phyloP scores from a whole-genome alignment of 2,797 vertebrate species.

The Poeciliopsis paucimaculata region DNA sequence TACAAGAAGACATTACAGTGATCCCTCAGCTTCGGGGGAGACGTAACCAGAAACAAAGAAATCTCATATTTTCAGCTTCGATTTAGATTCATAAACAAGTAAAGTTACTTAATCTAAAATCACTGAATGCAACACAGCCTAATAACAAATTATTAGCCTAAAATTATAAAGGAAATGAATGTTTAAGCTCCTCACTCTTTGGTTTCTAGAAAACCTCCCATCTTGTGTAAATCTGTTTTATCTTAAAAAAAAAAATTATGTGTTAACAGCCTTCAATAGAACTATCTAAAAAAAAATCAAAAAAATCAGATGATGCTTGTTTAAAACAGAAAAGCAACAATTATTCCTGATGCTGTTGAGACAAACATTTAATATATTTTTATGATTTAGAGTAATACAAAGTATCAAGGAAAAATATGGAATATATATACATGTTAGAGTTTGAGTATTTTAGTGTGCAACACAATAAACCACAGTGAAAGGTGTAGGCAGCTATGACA shows the following conservation, averaged over 20 bases:
- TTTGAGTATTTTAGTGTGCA: too few species aligned
- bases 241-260: neutral
- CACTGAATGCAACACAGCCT: neutral
- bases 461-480: too few species aligned
- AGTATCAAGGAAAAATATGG: too few species aligned
- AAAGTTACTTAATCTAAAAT: neutral
- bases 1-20: neutral
- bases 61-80: neutral
- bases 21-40: neutral
- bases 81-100: neutral
- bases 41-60: neutral
- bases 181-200: neutral
- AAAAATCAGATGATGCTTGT: too few species aligned
- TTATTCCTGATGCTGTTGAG: too few species aligned
- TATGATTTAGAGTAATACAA: too few species aligned
- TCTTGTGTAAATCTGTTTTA: neutral
- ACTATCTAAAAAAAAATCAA: too few species aligned
- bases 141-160: neutral
- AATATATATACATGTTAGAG: too few species aligned
- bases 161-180: neutral
- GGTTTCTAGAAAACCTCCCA: neutral
- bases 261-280: too few species aligned
- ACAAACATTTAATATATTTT: too few species aligned
- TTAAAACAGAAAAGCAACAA: too few species aligned
- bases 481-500: too few species aligned